Evolutionary conservation across 2,888 invertebrate species (phyloP), one percentile per base, ranked within the genome.

Genomic region (Torymus texanus): DNA sequence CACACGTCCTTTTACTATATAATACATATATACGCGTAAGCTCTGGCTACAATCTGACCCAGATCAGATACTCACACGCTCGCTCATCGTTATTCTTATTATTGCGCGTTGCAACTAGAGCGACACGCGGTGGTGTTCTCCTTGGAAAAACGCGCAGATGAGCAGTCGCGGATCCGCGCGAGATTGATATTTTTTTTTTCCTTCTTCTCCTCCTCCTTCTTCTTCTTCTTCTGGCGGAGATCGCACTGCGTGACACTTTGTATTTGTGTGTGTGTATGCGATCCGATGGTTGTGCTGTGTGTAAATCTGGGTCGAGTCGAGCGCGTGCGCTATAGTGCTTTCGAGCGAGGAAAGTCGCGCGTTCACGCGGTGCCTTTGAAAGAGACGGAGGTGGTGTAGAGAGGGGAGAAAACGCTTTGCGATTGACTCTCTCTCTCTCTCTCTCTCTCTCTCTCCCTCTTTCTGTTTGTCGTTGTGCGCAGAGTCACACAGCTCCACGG

Each of bases 11-110:
- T 29, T 5, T 5, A 5, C 29, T 29, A 29, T 41, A 5, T 8
- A 5, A 1, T 8, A 8, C 8, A 41, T 41, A 41, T 29, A 29
- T 41, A 41, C 53, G 50, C 63, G 61, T 51, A 78, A 78, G 66
- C 71, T 75, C 71, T 24, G 62, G 0, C 41, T 41, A 41, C 55
- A 67, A 79, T 79, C 79, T 76, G 79, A 79, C 77, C 77, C 73
- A 77, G 63, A 80, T 76, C 72, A 41, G 41, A 41, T 41, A 41
- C 41, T 8, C 8, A 8, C 29, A 5, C 29, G 29, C 21, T 18
- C 41, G 1, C 5, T 41, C 8, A 8, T 8, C 5, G 41, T 41
- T 41, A 41, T 41, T 41, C 5, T 41, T 41, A 41, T 41, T n/a
- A 55, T 16, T 53, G 41, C 53, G 50, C 16, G n/a, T 29, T n/a